Evolutionary conservation across 2,888 invertebrate genomes (phyloP), one percentile per base, ranked within the genome.

Genomic region (Eulithis prunata): DNA sequence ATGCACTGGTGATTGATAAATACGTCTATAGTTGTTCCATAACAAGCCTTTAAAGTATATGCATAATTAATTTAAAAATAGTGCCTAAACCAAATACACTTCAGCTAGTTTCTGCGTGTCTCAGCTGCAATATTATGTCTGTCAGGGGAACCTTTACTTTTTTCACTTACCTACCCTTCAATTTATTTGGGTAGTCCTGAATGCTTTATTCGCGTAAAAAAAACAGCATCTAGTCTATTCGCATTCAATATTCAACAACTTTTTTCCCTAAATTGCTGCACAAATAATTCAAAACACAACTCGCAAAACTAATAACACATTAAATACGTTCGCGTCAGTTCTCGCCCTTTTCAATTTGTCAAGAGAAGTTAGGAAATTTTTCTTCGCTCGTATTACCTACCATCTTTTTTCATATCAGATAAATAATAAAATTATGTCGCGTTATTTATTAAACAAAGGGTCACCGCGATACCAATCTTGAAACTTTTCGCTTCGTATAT

Each of bases 401-500:
- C 61, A 66, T 69, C 66, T 64, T 67, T 68, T 69, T 51, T 57
- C 59, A 58, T 66, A 71, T 66, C 69, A 69, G 61, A 68, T 70
- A 66, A 61, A 61, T 62, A 70, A 70, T 71, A 69, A 71, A 74
- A 70, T 69, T 68, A 66, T 61, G 62, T 65, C 53, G 62, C 46
- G 14, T 65, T 68, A 68, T 68, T 68, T 73, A 68, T 67, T 73
- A 68, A 74, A 74, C 72, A 68, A 73, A 74, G 62, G 66, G 68
- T 71, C 71, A 70, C 69, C 45, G 52, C 65, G 66, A 70, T 66
- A 70, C 61, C 63, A 62, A 71, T 72, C 74, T 77, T 70, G 70
- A 71, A 75, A 80, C 76, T 78, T 80, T 78, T 71, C 63, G 68
- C 69, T 71, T 54, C 66, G 62, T 71, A 64, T 72, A 69, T 72